Evolutionary conservation across 2,888 invertebrate genomes (phyloP), one percentile per base, ranked within the genome.

Genomic region (Myopa testacea): DNA sequence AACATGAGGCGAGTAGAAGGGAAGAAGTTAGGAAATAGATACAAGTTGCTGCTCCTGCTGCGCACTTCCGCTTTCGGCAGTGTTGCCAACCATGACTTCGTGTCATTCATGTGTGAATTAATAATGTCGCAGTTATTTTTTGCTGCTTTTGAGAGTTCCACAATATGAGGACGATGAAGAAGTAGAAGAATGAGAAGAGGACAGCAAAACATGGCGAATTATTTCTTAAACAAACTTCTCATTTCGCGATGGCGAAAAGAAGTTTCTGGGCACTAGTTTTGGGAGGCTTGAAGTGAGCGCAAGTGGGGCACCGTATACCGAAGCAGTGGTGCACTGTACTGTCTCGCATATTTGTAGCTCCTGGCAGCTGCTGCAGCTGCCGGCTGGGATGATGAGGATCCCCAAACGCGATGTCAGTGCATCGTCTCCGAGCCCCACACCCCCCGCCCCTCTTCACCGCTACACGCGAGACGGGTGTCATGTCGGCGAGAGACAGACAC

Each of bases 61-160:
- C 58, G 37, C 58, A n/a, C 45, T 45, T 60, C 60, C 72, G 72
- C 40, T n/a, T 52, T n/a, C 55, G 68, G 40, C 68, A 60, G 38
- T 40, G 60, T 55, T 55, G 68, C 75, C 68, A 58, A 75, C 58
- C 38, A 55, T 68, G 75, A 80, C 78, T 78, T 76, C 80, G 76
- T 78, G 81, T 81, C 81, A 78, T 78, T 81, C 81, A 81, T 81
- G 81, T 81, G 81, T 80, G 79, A 81, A 81, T 81, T 80, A 81
- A 78, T 81, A 81, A 78, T 81, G 79, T 81, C 80, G 78, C 78
- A 75, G 40, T 63, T 19, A 26, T 67, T 75, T 55, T 75, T 63
- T 58, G 55, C 16, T 37, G 3, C 26, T 5, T 60, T 10, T 40
- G 37, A 12, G 60, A 34, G 34, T 40, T n/a, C 40, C 10, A 40